These are phyloP conservation scores for Lissocephala sabroskyi DNA, from an alignment of 2,888 invertebrate species.

Conservation along the genomic window DNA sequence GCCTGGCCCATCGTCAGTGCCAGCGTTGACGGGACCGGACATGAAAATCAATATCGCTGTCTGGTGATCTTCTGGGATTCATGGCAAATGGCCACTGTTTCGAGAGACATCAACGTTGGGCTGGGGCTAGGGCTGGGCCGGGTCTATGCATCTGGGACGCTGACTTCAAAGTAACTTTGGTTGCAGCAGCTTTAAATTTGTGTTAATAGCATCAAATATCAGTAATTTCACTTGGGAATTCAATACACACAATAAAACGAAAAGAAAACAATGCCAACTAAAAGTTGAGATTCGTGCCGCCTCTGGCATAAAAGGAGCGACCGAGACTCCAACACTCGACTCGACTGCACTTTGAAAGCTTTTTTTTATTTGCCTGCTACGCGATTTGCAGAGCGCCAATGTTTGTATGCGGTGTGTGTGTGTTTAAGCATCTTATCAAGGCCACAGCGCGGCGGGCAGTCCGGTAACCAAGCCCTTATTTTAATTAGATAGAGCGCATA, in stretches of 20 bases:
- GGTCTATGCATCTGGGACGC: constrained; percentile 10
- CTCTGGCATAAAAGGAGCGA: constrained; percentile 28
- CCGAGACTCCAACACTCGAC: constrained; percentile 5
- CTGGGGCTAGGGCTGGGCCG: too few relatives aligned
- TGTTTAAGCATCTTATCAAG: constrained; percentile 42
- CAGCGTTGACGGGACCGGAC: constrained; percentile 8
- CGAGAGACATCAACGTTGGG: constrained; percentile 1
- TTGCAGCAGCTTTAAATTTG: constrained; percentile 42
- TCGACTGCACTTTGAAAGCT: constrained; percentile 30
- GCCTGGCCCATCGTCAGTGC: neutral
- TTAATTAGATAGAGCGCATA: constrained; percentile 55
- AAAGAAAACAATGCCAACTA: constrained; percentile 2
- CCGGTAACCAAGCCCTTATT: constrained; percentile 46
- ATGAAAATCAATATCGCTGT: constrained; percentile 37
- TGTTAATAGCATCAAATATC: constrained; percentile 70
- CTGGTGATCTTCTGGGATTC: constrained; percentile 9
- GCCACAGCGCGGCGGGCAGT: constrained; percentile 27
- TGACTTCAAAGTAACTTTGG: constrained; percentile 20
- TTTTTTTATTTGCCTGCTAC: constrained; percentile 5
- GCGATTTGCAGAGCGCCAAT: too few relatives aligned
- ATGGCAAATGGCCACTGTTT: constrained; percentile 31
- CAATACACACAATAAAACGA: constrained; percentile 39
- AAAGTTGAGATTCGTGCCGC: constrained; percentile 27
- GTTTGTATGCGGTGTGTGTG: constrained; percentile 2
- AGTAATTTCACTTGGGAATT: constrained; percentile 63